Evolutionary conservation across 2,797 vertebrate species (phyloP).

Genomic region (Molossus alvarezi): DNA sequence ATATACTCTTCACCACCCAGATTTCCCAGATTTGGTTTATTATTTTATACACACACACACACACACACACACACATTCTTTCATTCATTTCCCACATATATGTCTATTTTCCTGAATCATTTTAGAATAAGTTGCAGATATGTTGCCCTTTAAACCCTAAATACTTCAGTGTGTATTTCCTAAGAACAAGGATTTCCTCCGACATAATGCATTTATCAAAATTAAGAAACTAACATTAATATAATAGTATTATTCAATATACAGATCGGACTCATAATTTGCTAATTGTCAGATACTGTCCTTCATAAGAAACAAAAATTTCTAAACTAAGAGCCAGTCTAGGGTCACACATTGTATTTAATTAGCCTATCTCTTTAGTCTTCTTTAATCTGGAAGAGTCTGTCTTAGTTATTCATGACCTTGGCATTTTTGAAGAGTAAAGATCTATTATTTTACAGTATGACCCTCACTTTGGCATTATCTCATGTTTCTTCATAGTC

Average conservation of each 20-base stretch:
- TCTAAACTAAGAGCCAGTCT: not conserved
- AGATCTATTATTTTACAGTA: not conserved
- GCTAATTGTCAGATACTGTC: constrained; percentile 45
- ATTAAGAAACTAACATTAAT: not conserved
- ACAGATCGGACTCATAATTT: constrained; percentile 13
- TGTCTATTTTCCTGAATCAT: not conserved
- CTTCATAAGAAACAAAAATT: constrained; percentile 44
- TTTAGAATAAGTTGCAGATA: not conserved
- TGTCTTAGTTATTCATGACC: not conserved
- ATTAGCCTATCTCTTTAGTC: not conserved
- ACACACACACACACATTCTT: not conserved
- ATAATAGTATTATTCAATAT: not conserved
- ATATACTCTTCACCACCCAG: not conserved
- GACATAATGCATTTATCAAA: constrained; percentile 15
- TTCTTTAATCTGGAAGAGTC: constrained; percentile 34
- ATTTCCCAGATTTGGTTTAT: not conserved
- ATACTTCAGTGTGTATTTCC: not conserved
- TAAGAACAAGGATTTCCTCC: constrained; percentile 13
- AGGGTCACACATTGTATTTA: not conserved
- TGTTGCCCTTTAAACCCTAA: not conserved
- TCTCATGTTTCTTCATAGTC: not conserved
- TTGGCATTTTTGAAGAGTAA: constrained; percentile 57
- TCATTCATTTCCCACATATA: not conserved
- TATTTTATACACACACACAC: not conserved
- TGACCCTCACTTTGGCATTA: not conserved